These are phyloP conservation scores for Apodemia zela DNA, from an alignment of 2,888 invertebrate genomes.

Conservation along the genomic window DNA sequence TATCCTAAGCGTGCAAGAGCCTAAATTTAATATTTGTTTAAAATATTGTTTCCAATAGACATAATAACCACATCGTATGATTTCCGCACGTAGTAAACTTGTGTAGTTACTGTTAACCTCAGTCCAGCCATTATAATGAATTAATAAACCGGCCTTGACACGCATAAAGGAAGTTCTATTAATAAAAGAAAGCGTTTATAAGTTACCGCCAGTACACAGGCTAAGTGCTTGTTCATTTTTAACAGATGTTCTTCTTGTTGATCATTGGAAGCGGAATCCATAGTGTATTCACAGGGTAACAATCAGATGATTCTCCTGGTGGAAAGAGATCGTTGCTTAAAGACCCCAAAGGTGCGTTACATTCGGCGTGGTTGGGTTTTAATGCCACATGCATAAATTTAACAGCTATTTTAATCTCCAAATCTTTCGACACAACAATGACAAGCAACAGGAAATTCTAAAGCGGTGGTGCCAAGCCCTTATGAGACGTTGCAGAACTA, in stretches of 20 bases:
- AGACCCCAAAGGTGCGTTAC: no score
- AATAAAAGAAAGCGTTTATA: constrained; percentile 11
- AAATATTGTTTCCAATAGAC: not conserved
- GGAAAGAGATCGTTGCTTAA: no score
- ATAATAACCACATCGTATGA: not conserved
- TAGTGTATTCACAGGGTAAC: no score
- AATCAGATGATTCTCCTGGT: no score
- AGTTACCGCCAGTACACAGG: not conserved
- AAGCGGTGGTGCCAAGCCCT: no score
- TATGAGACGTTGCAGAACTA: no score
- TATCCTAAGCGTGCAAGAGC: no score
- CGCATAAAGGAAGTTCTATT: constrained; percentile 12
- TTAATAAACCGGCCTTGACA: constrained; percentile 7
- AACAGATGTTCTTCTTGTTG: not conserved
- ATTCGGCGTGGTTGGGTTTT: no score
- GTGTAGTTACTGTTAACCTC: constrained; percentile 5
- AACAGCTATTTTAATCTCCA: no score
- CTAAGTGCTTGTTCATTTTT: constrained; percentile 1
- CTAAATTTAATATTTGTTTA: not conserved
- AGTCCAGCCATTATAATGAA: not conserved
- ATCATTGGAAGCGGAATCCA: not conserved
- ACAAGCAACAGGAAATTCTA: no score
- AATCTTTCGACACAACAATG: no score
- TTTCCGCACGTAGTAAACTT: not conserved
- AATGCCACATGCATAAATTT: no score